Base-by-base conservation (phyloP, 2,113 vertebrate species). In the Hystrix cristata region DNA sequence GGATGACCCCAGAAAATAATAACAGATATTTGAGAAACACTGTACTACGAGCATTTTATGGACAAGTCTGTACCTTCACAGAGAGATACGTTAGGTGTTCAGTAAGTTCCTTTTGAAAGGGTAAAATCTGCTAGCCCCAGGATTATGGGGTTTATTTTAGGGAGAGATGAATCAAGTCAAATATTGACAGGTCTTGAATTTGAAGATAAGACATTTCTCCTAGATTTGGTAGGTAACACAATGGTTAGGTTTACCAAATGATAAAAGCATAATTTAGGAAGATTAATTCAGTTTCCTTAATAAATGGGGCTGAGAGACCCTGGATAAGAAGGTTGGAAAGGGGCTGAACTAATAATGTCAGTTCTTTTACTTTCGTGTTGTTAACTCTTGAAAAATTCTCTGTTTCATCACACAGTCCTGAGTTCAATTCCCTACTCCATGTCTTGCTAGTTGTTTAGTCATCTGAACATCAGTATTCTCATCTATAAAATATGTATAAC, bases 191-290 rank as follows among this genome's bases (percentile, higher is more conserved):
- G n/a, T 59, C 62, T 87, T 85, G 18, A 67, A 57, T 87, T 55
- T 71, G 62, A 98, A 29, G 18, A 59, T 93, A 64, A 83, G 31
- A 67, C 53, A 29, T 90, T 76, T 83, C 43, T 51, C n/a, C 34
- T 51, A 15, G 46, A 55, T 82, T 85, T 71, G 72, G 12, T 31
- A 89, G 48, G 67, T 72, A 18, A 29, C 38, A 74, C 72, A 65
- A 43, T 46, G 93, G 55, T 25, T 27, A 21, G 29, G 4, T 25
- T 69, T 83, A 34, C 74, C 69, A 84, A 53, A 80, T 84, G 38
- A 59, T 74, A 31, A 89, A 67, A 71, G 11, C 16, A 18, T 79
- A 59, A 21, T 74, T 83, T 74, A 83, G 62, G 19, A 92, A 93
- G 27, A 80, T 59, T 76, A 78, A 72, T 29, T 76, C 67, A 60